A percentile compares a stretch with the other conserved stretches of the same genome.
These are phyloP conservation scores for Apodemia zela DNA, from an alignment of 2,888 invertebrate species.

Conservation along the genomic window DNA sequence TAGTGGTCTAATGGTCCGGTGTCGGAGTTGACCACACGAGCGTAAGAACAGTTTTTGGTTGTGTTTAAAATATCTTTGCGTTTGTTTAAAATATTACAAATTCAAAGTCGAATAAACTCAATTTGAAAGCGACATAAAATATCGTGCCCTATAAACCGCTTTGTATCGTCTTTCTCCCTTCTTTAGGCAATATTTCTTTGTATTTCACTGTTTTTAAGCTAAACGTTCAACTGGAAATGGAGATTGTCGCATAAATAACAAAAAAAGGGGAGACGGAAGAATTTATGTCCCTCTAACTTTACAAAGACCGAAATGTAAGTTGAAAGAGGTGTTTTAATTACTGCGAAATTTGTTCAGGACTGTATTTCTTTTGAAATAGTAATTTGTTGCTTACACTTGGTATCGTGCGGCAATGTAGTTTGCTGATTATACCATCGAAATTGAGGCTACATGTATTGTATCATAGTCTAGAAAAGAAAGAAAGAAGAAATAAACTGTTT, in stretches of 20 bases:
- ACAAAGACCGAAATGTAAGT: constrained; percentile 10
- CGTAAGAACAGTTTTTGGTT: no score
- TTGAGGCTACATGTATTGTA: no score
- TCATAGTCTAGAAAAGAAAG: no score
- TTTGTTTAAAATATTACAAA: no score
- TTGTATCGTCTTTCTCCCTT: constrained; percentile 8
- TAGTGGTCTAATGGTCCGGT: no score
- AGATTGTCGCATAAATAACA: constrained; percentile 70
- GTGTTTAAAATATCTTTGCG: no score
- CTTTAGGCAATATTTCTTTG: constrained; percentile 11
- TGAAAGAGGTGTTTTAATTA: constrained; percentile 12
- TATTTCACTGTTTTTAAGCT: constrained; percentile 67
- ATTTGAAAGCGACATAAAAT: constrained; percentile 4
- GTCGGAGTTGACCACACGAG: no score
- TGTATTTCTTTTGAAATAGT: background rate
- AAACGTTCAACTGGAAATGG: constrained; percentile 52
- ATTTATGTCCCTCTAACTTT: constrained; percentile 41
- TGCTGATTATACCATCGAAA: no score
- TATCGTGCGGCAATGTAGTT: background rate
- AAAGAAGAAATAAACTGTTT: no score
- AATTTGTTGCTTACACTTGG: background rate
- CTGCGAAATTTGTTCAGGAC: constrained; percentile 4
- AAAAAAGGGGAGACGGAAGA: constrained; percentile 43
- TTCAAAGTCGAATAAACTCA: no score
- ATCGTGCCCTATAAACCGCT: constrained; percentile 8